Conservation (phyloP, 2,113 vertebrate species). For the Zosterops pallidus region DNA sequence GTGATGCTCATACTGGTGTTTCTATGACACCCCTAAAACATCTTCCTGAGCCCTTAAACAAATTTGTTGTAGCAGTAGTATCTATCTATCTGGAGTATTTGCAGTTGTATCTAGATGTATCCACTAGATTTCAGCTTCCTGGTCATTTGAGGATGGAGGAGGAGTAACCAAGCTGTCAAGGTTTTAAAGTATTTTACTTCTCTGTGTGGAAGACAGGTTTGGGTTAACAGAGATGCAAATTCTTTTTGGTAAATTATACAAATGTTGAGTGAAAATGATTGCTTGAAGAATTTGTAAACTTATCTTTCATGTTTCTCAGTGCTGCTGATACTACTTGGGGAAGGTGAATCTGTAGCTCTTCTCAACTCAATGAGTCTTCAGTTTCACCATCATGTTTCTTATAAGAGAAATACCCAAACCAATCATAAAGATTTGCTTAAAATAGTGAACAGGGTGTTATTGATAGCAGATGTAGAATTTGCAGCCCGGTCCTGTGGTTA, state of each 20-base stretch:
- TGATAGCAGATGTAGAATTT: background rate
- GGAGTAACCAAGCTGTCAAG: background rate
- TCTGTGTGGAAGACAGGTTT: background rate
- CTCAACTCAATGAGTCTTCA: background rate
- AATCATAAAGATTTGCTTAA: background rate
- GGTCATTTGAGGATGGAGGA: background rate
- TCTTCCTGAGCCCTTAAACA: background rate
- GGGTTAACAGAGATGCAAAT: background rate
- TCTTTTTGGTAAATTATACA: background rate
- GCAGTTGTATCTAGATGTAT: background rate
- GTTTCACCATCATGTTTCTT: background rate
- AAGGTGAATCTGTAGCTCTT: background rate
- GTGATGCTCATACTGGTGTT: fast-evolving
- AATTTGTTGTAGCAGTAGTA: background rate
- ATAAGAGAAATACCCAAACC: background rate
- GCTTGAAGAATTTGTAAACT: background rate
- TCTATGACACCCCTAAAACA: background rate
- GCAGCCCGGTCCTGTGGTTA: background rate
- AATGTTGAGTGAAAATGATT: background rate
- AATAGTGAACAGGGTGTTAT: background rate
- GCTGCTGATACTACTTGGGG: background rate
- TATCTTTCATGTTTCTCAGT: background rate
- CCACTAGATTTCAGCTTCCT: background rate
- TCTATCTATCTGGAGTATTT: background rate
- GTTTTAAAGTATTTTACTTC: background rate